Conservation (phyloP, 1,140 invertebrate genomes). For the Saxidomus purpurata region DNA sequence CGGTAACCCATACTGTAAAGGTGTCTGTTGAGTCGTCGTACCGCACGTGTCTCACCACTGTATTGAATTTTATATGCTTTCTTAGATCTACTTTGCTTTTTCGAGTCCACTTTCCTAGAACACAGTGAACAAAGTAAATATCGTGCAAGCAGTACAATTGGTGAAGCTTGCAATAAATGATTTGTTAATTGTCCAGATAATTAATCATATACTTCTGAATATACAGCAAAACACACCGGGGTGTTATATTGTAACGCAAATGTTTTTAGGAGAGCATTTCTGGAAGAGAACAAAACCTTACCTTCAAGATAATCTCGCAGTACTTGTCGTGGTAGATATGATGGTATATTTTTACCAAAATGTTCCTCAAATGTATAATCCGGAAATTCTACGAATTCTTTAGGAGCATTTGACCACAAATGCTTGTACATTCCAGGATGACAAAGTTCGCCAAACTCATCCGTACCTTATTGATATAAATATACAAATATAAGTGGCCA, state of each 20-base stretch:
- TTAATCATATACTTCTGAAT: too few species aligned
- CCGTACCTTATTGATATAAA: too few species aligned
- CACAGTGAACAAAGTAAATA: too few species aligned
- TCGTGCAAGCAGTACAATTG: too few species aligned
- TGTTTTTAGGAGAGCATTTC: too few species aligned
- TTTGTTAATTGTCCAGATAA: too few species aligned
- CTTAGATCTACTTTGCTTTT: conserved; percentile 1
- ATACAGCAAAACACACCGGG: too few species aligned
- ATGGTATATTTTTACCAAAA: conserved; percentile 59
- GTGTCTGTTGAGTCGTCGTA: conserved; percentile 33
- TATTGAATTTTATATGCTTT: conserved; percentile 13
- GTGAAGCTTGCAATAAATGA: too few species aligned
- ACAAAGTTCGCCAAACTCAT: conserved; percentile 55
- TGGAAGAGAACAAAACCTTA: not conserved
- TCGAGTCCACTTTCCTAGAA: not conserved
- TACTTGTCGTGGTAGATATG: conserved; percentile 45
- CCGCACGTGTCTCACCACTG: not conserved
- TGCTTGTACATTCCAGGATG: conserved; percentile 59
- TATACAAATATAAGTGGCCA: too few species aligned
- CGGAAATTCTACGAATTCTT: conserved; percentile 64
- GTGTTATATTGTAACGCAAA: too few species aligned
- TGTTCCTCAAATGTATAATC: conserved; percentile 67
- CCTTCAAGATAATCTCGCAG: conserved; percentile 54
- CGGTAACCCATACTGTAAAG: not conserved
- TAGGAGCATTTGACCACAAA: conserved; percentile 64